Evolutionary conservation across 2,888 invertebrate genomes (phyloP).

Genomic region (Callosobruchus maculatus): DNA sequence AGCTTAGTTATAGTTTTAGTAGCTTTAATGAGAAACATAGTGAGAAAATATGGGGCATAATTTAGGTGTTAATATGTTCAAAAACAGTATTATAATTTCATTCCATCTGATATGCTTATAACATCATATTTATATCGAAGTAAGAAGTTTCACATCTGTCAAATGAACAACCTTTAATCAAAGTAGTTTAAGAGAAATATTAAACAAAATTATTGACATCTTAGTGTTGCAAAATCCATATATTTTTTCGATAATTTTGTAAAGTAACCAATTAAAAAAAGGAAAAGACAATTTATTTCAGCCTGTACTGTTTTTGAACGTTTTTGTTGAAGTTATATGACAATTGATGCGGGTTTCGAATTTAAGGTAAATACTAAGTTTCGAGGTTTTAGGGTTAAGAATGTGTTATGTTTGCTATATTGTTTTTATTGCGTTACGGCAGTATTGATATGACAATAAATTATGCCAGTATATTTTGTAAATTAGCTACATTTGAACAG

Average conservation of each 20-base stretch:
- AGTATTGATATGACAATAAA: constrained; percentile 1
- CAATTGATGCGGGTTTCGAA: background rate
- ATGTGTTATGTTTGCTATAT: background rate
- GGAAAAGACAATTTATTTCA: background rate
- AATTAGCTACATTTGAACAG: background rate
- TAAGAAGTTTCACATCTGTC: too few species aligned
- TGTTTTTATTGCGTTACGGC: background rate
- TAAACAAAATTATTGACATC: too few species aligned
- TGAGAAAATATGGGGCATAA: background rate
- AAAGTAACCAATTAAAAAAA: background rate
- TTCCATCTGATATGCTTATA: too few species aligned
- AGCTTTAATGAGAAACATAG: background rate
- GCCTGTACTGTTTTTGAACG: background rate
- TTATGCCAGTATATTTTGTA: constrained; percentile 1
- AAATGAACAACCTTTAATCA: too few species aligned
- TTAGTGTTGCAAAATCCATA: too few species aligned
- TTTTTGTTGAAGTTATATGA: background rate
- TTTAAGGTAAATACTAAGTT: background rate
- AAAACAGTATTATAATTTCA: background rate
- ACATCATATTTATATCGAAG: too few species aligned
- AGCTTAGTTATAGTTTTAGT: background rate
- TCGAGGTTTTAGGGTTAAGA: background rate
- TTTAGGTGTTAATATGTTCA: background rate
- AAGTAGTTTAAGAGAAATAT: too few species aligned
- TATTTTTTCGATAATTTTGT: too few species aligned